Base-by-base conservation (phyloP, 2,888 invertebrate species). In the Chromoteleia sp. region DNA sequence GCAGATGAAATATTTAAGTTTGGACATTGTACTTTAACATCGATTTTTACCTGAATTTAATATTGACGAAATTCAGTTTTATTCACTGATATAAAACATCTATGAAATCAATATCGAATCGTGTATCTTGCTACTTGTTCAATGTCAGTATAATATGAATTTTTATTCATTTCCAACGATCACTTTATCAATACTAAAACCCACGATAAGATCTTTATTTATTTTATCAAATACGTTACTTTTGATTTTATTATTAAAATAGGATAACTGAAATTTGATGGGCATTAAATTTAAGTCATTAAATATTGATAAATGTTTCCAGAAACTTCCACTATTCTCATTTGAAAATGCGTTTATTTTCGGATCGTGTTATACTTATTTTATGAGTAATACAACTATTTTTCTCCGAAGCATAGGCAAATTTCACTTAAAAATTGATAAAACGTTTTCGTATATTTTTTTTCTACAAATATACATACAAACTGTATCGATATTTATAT, bases 401-500 rank as follows among this genome's bases (percentile, higher is more conserved):
- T 15, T 41, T 15, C 8, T 41, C 8, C 41, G 3, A 41, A 41
- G 41, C 4, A 4, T 3, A 41, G 3, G n/a, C 17, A 19, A 45
- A 19, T 8, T 45, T 19, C 8, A 25, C 25, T 6, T 25, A 25
- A 2, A 25, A n/a, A n/a, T n/a, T n/a, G n/a, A n/a, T n/a, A n/a
- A n/a, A n/a, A n/a, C n/a, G n/a, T n/a, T n/a, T n/a, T n/a, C n/a
- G n/a, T 25, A 25, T 25, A 25, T 25, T 25, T 25, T 4, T 25
- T 33, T 33, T 33, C 6, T 25, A 25, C 33, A 33, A 33, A 33
- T 7, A 33, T 33, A 5, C 33, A 1, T 33, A 48, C n/a, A 21
- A 12, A n/a, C 5, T n/a, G n/a, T 48, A 48, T 48, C 48, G 12
- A 56, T 39, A 39, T 56, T 56, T 41, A 5, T 45, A 63, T 48